These are phyloP conservation scores for Arnoldichthys spilopterus DNA, from an alignment of 2,797 vertebrate species.

Conservation along the genomic window DNA sequence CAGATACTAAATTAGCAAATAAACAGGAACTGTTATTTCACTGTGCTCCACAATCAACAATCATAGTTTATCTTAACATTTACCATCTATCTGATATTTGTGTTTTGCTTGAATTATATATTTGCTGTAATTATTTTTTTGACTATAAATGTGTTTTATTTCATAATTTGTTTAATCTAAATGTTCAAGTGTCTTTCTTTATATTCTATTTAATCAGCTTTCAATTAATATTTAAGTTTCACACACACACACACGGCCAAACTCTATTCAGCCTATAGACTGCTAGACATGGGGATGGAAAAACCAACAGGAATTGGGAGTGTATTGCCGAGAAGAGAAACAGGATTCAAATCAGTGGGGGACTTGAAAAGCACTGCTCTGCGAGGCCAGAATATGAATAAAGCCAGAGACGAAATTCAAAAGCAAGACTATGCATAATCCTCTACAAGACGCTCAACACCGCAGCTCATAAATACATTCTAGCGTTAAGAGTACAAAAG, in stretches of 20 bases:
- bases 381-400: slow-evolving; percentile 72
- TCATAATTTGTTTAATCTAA: too few relatives aligned
- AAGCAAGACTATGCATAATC: slow-evolving; percentile 73
- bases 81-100: too few relatives aligned
- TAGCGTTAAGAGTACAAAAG: slow-evolving; percentile 24
- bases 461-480: slow-evolving; percentile 58
- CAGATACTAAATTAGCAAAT: too few relatives aligned
- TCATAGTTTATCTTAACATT: too few relatives aligned
- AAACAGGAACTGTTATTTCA: too few relatives aligned
- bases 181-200: too few relatives aligned
- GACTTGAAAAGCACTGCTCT: slow-evolving; percentile 61
- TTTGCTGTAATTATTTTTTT: too few relatives aligned
- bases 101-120: too few relatives aligned
- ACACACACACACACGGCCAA: not conserved
- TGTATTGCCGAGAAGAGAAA: slow-evolving; percentile 52
- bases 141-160: too few relatives aligned
- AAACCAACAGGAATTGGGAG: slow-evolving; percentile 6
- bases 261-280: not conserved
- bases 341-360: slow-evolving; percentile 72
- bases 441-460: slow-evolving; percentile 64
- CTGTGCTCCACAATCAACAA: too few relatives aligned
- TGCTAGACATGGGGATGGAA: not conserved
- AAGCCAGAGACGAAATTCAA: slow-evolving; percentile 63
- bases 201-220: too few relatives aligned
- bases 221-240: too few relatives aligned